Conservation (phyloP, 2,888 invertebrate genomes). For the Quadroppia sp. region DNA sequence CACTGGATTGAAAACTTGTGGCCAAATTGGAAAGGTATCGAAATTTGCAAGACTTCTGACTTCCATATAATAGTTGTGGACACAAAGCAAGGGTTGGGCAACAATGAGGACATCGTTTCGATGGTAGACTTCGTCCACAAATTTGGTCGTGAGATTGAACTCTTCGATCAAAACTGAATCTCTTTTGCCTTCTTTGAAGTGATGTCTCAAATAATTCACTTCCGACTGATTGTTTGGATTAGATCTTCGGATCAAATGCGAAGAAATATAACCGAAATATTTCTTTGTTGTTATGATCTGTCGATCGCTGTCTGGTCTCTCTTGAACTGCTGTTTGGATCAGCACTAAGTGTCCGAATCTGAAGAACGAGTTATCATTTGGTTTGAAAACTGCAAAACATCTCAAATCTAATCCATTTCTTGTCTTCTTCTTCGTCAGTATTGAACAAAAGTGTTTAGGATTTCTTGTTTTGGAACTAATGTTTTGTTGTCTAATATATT, state of each 20-base stretch:
- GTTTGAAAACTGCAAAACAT: neutral
- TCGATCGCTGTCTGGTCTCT: neutral
- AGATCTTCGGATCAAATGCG: neutral
- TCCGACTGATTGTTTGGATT: neutral
- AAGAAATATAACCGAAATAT: neutral
- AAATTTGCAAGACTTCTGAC: neutral
- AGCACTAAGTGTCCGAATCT: neutral
- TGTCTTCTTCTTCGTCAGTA: neutral
- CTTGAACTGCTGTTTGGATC: neutral
- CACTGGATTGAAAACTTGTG: neutral
- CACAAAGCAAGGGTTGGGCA: neutral
- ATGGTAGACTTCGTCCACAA: neutral
- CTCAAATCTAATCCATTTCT: neutral
- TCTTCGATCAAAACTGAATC: neutral
- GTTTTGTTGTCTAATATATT: neutral
- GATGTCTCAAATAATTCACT: slow-evolving; percentile 14
- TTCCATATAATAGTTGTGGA: neutral
- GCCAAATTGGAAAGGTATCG: neutral
- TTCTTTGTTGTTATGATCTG: neutral
- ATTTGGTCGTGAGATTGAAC: neutral
- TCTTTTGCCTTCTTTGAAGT: neutral
- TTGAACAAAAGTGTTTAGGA: neutral
- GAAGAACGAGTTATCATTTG: neutral
- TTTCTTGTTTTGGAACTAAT: neutral
- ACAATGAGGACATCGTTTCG: neutral